Conservation (phyloP, 2,888 invertebrate species). For the Nemapogon koenigi region DNA sequence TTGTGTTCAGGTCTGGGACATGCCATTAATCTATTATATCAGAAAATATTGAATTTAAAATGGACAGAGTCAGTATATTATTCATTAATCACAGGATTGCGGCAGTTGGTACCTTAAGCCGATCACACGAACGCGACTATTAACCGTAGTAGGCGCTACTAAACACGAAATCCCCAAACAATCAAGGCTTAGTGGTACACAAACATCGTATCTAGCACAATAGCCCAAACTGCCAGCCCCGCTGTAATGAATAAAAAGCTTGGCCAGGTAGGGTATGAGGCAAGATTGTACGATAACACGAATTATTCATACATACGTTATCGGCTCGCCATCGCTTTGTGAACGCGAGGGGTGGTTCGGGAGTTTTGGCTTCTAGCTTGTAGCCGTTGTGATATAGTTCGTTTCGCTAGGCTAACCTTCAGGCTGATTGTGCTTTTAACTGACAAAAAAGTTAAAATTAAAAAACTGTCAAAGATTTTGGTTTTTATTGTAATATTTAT, state of each 20-base stretch:
- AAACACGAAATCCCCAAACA: conserved; percentile 48
- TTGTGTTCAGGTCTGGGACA: too few relatives aligned
- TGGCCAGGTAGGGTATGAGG: conserved; percentile 62
- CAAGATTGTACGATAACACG: conserved; percentile 61
- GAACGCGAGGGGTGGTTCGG: conserved; percentile 57
- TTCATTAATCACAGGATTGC: conserved; percentile 7
- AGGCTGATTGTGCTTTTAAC: too few relatives aligned
- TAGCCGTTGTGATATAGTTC: too few relatives aligned
- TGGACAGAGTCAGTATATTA: conserved; percentile 4
- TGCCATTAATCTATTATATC: too few relatives aligned
- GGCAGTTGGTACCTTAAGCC: conserved; percentile 5
- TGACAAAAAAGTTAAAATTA: too few relatives aligned
- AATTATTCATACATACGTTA: conserved; percentile 63
- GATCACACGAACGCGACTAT: conserved; percentile 8
- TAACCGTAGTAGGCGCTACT: not conserved
- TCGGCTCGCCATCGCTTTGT: conserved; percentile 61
- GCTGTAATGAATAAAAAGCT: conserved; percentile 54
- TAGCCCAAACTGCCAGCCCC: conserved; percentile 48
- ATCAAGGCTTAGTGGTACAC: conserved; percentile 50
- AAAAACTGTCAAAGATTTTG: too few relatives aligned
- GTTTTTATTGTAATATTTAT: too few relatives aligned
- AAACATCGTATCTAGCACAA: conserved; percentile 52
- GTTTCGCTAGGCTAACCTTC: too few relatives aligned
- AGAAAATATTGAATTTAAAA: too few relatives aligned
- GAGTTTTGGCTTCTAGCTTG: too few relatives aligned